A percentile compares a stretch with the other conserved stretches of the same genome.
phyloP scores from a whole-genome alignment of 2,113 vertebrate species.

The Petromus typicus region DNA sequence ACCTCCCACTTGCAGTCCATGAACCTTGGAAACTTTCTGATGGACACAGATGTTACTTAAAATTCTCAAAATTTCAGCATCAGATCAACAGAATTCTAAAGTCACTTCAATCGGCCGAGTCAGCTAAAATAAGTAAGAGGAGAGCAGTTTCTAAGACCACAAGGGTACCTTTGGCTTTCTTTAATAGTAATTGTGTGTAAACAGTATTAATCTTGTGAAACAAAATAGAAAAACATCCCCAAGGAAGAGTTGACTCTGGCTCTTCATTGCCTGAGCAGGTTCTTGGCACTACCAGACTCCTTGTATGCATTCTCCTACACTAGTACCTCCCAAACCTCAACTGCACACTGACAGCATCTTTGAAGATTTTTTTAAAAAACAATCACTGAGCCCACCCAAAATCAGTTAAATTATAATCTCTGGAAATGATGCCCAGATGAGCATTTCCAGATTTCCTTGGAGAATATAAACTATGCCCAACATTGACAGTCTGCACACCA shows the following conservation, averaged over 20 bases:
- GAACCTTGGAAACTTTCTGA: not conserved
- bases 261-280: no score
- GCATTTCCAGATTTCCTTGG: not conserved
- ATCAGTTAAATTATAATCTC: not conserved
- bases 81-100: not conserved
- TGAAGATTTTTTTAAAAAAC: not conserved
- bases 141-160: not conserved
- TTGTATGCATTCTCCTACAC: not conserved
- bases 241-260: not conserved
- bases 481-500: not conserved
- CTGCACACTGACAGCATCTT: not conserved
- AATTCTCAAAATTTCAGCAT: not conserved
- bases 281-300: no score
- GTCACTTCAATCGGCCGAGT: not conserved
- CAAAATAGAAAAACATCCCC: not conserved
- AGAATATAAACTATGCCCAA: not conserved
- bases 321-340: not conserved
- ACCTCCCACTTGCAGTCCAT: not conserved
- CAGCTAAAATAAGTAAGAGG: not conserved
- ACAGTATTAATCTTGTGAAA: not conserved
- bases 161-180: not conserved
- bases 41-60: not conserved
- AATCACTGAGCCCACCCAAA: not conserved
- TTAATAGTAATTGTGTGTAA: not conserved
- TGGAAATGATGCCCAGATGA: not conserved